Base-by-base conservation (phyloP, 2,113 vertebrate genomes). In the Oplegnathus fasciatus region DNA sequence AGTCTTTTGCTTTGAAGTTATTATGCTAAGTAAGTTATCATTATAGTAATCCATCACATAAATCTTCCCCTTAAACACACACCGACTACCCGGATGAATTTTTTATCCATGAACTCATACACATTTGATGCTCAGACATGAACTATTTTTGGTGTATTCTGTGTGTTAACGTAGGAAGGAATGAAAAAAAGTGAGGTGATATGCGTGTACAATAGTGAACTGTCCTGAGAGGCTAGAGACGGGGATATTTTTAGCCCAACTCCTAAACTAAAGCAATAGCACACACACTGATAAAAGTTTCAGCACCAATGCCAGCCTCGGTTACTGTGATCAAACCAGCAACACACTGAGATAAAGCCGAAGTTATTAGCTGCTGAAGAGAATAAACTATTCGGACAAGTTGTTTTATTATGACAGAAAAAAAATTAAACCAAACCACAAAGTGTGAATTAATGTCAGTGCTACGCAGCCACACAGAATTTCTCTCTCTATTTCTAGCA, bases 401-500 rank as follows among this genome's bases (percentile, higher is more conserved):
- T 46, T 37, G 54, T 34, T 55, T 52, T 67, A 54, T 73, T 67
- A 50, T 69, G 57, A 64, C 22, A 30, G 37, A 44, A 64, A 37
- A 58, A 46, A 84, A 82, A n/a, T n/a, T 37, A 54, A 70, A 68
- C 6, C 30, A 79, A 52, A 48, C 28, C n/a, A 24, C 2, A 68
- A 52, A 67, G 37, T 14, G 14, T 13, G 17, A 61, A 69, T 60
- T 55, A 0, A 78, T 68, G 66, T 64, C 50, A 82, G 46, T 68
- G 54, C 17, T 54, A 58, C 48, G n/a, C 60, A 62, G 64, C 54
- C 48, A 34, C 64, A 75, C n/a, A 84, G 73, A 79, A 78, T 52
- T 3, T n/a, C 48, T 79, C 66, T 70, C 75, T 60, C 48, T 54
- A 80, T 75, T 85, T 88, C 89, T 68, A 87, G 86, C 73, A 72